Conservation (phyloP, 2,888 invertebrate species). For the Ophion costatus region DNA sequence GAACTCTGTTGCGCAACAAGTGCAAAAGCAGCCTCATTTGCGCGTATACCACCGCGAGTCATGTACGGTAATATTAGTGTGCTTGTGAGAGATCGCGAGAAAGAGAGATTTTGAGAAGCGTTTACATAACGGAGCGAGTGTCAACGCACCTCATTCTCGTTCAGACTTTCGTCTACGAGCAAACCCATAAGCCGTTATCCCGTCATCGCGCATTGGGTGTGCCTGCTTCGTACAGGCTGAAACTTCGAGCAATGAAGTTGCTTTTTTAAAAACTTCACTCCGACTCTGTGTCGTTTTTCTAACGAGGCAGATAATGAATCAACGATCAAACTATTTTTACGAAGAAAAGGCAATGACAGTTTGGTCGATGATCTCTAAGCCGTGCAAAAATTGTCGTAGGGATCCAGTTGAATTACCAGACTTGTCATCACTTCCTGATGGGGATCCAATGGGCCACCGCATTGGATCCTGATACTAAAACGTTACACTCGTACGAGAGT, state of each 20-base stretch:
- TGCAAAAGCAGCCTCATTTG: constrained; percentile 36
- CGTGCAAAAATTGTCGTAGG: no score
- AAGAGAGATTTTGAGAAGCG: constrained; percentile 71
- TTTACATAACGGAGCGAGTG: constrained; percentile 76
- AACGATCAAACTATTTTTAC: no score
- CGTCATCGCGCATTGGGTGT: constrained; percentile 30
- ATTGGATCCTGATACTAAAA: no score
- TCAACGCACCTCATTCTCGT: constrained; percentile 64
- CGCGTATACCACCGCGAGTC: constrained; percentile 7
- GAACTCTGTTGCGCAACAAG: constrained; percentile 46
- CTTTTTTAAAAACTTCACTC: neutral
- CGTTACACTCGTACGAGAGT: no score
- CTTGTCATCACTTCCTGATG: no score
- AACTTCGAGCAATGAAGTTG: constrained; percentile 27
- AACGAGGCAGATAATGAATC: no score
- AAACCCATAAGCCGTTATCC: constrained; percentile 53
- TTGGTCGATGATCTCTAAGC: no score
- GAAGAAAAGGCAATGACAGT: no score
- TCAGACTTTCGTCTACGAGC: constrained; percentile 46
- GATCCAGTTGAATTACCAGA: no score
- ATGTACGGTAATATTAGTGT: constrained; percentile 31
- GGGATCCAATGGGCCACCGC: no score
- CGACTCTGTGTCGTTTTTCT: neutral
- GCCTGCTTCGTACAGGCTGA: constrained; percentile 6
- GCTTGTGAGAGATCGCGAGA: constrained; percentile 45